Conservation (phyloP, 2,888 invertebrate genomes). For the Phyllotreta cruciferae region DNA sequence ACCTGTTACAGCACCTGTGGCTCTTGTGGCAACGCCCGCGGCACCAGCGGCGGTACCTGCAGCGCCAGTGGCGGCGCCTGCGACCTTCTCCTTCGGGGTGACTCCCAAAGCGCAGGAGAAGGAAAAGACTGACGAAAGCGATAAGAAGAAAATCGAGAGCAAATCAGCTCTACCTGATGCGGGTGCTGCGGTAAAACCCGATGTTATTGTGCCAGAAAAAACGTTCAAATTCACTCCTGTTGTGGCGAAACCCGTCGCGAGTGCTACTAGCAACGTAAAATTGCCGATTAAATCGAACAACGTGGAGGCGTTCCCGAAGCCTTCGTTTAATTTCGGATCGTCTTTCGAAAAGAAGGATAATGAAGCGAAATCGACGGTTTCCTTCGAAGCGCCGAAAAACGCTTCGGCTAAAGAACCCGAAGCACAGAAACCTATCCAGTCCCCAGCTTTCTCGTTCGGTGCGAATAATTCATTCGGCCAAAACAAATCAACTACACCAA, state of each 20-base stretch:
- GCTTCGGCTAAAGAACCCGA: background rate
- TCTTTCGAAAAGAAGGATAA: conserved; percentile 27
- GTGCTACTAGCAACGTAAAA: conserved; percentile 6
- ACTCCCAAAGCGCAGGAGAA: conserved; percentile 1
- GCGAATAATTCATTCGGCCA: conserved; percentile 13
- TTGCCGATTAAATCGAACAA: conserved; percentile 9
- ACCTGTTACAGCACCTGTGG: background rate
- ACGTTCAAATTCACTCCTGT: conserved; percentile 2
- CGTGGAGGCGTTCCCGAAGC: conserved; percentile 2
- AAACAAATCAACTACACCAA: background rate
- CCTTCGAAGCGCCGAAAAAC: conserved; percentile 5
- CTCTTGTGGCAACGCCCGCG: background rate
- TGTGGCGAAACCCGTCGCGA: background rate
- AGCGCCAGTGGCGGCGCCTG: conserved; percentile 5
- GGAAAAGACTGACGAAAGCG: conserved; percentile 3
- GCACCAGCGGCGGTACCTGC: conserved; percentile 15
- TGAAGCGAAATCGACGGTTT: conserved; percentile 22
- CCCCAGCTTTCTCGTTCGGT: conserved; percentile 30
- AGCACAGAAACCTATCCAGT: background rate
- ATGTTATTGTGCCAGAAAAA: conserved; percentile 1
- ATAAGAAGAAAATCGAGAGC: conserved; percentile 16
- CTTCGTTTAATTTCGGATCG: conserved; percentile 31
- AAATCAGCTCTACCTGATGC: background rate
- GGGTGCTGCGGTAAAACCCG: background rate
- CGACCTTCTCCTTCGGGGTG: conserved; percentile 19